These are phyloP conservation scores for Sycophaga agraensis DNA, from an alignment of 1,140 invertebrate species.

Conservation along the genomic window DNA sequence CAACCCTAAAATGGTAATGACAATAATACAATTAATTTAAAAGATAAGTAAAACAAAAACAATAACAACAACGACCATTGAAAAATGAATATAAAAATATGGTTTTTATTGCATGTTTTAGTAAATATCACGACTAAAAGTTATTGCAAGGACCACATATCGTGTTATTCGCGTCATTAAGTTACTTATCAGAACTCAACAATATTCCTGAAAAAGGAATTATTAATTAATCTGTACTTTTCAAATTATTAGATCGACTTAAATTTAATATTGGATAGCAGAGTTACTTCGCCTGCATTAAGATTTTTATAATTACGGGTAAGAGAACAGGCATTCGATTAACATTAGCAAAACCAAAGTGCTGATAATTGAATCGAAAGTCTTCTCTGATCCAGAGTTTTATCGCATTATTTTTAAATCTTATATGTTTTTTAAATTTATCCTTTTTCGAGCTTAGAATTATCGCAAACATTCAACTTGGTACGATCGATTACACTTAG, in stretches of 20 bases:
- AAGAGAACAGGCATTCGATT: constrained; percentile 6
- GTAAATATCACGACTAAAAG: background rate
- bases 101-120: too few species aligned
- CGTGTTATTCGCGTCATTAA: background rate
- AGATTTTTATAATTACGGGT: background rate
- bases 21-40: too few species aligned
- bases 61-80: too few species aligned
- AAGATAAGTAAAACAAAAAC: too few species aligned
- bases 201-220: too few species aligned
- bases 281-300: constrained; percentile 25
- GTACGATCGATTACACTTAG: constrained; percentile 31
- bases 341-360: constrained; percentile 13
- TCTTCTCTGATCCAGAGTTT: background rate
- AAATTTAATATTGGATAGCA: constrained; percentile 10
- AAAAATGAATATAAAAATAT: too few species aligned
- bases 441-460: constrained; percentile 24
- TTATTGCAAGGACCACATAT: background rate
- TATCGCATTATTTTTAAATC: too few species aligned
- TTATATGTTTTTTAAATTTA: constrained; percentile 9
- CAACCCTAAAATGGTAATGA: too few species aligned
- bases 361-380: constrained; percentile 16
- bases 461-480: constrained; percentile 29
- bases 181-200: too few species aligned
- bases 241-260: background rate
- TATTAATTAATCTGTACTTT: too few species aligned